Conservation (phyloP, 1,140 invertebrate genomes). For the Limonius californicus region DNA sequence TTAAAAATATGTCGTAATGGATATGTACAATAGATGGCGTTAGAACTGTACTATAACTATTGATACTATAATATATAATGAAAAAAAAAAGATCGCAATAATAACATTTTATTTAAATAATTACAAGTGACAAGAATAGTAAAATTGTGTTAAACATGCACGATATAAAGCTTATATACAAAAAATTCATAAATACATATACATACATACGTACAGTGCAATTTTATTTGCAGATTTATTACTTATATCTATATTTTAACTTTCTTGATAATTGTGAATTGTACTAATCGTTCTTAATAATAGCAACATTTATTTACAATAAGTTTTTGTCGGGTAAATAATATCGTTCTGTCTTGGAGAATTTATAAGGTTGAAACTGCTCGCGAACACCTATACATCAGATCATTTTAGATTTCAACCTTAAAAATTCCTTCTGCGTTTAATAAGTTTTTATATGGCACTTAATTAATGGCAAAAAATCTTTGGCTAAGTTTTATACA, state of each 20-base stretch:
- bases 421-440: too few species aligned
- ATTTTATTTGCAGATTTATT: conserved; percentile 3
- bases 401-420: too few species aligned
- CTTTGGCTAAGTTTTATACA: not conserved
- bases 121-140: conserved; percentile 19
- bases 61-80: not conserved
- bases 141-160: conserved; percentile 22
- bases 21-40: too few species aligned
- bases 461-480: not conserved
- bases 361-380: too few species aligned
- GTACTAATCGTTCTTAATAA: conserved; percentile 5
- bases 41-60: too few species aligned
- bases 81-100: not conserved
- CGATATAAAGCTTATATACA: conserved; percentile 20
- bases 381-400: too few species aligned
- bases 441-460: too few species aligned
- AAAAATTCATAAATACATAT: conserved; percentile 13
- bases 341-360: too few species aligned
- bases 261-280: conserved; percentile 7
- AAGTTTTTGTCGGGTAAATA: too few species aligned
- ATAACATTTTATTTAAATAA: conserved; percentile 21
- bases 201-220: conserved; percentile 10
- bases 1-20: too few species aligned
- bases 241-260: not conserved
- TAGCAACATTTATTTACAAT: conserved; percentile 10